Conservation (phyloP, 1,140 invertebrate genomes). For the Mercenaria mercenaria region DNA sequence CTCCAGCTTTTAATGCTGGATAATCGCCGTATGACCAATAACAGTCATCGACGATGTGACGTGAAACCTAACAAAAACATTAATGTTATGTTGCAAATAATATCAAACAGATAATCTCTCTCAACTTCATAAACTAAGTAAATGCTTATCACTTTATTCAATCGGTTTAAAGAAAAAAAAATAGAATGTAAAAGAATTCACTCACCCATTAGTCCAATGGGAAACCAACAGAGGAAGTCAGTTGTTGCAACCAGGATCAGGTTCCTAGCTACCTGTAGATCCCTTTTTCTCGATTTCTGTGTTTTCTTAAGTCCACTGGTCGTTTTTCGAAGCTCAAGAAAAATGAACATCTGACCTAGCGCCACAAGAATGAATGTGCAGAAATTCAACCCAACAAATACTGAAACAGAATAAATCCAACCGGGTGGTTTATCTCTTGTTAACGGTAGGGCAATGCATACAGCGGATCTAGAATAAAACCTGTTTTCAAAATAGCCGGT, state of each 20-base stretch:
- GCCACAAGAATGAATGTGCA: constrained; percentile 59
- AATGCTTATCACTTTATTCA: no score
- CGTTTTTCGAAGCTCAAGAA: constrained; percentile 1
- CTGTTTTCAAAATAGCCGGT: constrained; percentile 43
- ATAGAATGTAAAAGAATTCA: no score
- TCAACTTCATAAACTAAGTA: no score
- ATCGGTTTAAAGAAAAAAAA: no score
- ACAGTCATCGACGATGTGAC: no score
- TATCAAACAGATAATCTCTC: no score
- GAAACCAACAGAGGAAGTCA: no score
- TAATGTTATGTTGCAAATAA: no score
- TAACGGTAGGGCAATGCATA: constrained; percentile 60
- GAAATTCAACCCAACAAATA: constrained; percentile 65
- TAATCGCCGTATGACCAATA: no score
- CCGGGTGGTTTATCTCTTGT: constrained; percentile 36
- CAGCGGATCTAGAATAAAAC: constrained; percentile 62
- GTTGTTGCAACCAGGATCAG: constrained; percentile 52
- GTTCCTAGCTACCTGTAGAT: constrained; percentile 54
- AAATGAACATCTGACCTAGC: constrained; percentile 52
- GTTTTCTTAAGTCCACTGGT: background rate
- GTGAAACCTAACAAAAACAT: no score
- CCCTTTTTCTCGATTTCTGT: constrained; percentile 19
- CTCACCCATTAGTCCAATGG: constrained; percentile 66
- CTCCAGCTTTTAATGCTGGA: no score
- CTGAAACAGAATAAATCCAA: constrained; percentile 48